phyloP scores from a whole-genome alignment of 2,888 invertebrate species.

The Andrena chrysosceles region DNA sequence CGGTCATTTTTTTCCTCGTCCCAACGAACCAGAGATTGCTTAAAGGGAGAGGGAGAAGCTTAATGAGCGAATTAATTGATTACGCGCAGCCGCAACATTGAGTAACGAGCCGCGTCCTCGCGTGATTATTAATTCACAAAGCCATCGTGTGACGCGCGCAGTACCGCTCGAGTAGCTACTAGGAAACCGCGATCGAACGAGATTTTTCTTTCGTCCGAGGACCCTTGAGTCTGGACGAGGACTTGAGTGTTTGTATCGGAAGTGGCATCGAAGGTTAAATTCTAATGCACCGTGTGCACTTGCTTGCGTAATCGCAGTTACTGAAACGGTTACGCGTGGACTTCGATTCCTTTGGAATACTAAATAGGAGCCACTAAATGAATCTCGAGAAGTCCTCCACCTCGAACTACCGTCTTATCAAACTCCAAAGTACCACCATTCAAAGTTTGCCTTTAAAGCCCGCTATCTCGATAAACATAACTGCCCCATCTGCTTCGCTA shows the following conservation, averaged over 20 bases:
- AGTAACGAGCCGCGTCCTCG: constrained; percentile 61
- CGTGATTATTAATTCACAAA: constrained; percentile 58
- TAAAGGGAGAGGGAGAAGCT: constrained; percentile 31
- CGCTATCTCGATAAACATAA: neutral
- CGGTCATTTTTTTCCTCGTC: constrained; percentile 34
- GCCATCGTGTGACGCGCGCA: constrained; percentile 6
- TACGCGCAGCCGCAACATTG: constrained; percentile 52
- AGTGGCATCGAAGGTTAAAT: too few species aligned
- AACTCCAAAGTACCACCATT: too few species aligned
- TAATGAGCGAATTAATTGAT: constrained; percentile 65
- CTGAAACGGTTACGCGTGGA: neutral
- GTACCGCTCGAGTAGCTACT: constrained; percentile 4
- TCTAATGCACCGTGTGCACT: neutral
- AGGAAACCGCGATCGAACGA: too few species aligned
- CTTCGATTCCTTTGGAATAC: neutral
- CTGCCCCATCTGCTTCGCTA: neutral
- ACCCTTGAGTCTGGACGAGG: too few species aligned
- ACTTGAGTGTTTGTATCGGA: too few species aligned
- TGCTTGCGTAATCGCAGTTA: constrained; percentile 3
- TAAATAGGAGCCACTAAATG: too few species aligned
- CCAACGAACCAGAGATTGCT: constrained; percentile 50
- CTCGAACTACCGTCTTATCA: too few species aligned
- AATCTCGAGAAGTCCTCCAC: too few species aligned
- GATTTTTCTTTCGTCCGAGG: too few species aligned
- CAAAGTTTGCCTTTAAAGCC: neutral